These are phyloP conservation scores for Ridgeia piscesae DNA, from an alignment of 1,140 invertebrate genomes.

Conservation along the genomic window DNA sequence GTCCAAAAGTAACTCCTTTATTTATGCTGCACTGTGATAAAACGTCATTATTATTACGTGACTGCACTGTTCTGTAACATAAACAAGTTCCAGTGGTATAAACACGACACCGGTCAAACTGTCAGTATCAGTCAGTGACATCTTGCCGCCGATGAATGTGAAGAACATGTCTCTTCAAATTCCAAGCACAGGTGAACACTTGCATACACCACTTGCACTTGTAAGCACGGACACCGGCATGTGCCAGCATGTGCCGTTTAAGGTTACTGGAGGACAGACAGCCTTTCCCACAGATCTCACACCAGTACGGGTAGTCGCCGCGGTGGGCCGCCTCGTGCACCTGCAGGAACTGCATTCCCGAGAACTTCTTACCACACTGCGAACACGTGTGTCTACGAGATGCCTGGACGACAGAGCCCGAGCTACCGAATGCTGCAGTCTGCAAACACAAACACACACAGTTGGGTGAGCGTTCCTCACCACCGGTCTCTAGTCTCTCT, in stretches of 20 bases:
- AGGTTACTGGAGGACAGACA: background rate
- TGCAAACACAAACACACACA: background rate
- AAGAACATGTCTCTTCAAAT: background rate
- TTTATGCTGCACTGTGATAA: background rate
- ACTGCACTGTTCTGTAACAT: background rate
- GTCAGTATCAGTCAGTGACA: background rate
- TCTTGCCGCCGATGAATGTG: background rate
- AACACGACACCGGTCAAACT: background rate
- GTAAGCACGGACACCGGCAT: background rate
- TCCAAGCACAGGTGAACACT: constrained; percentile 10
- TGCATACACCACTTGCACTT: constrained; percentile 6
- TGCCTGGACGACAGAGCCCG: background rate
- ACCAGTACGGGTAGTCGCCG: constrained; percentile 17
- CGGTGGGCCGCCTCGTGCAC: background rate
- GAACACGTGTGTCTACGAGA: background rate
- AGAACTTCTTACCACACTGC: constrained; percentile 10
- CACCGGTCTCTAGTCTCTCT: no score
- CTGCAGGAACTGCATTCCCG: constrained; percentile 37
- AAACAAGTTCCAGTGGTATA: background rate
- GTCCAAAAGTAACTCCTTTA: background rate
- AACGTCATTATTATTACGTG: background rate
- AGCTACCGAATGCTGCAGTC: background rate
- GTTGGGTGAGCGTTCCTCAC: background rate
- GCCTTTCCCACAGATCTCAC: constrained; percentile 20
- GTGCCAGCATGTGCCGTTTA: background rate